Percentiles rank a stretch among this genome's conserved stretches.
Conservation (phyloP, 2,113 vertebrate species). For the Gallinago media region DNA sequence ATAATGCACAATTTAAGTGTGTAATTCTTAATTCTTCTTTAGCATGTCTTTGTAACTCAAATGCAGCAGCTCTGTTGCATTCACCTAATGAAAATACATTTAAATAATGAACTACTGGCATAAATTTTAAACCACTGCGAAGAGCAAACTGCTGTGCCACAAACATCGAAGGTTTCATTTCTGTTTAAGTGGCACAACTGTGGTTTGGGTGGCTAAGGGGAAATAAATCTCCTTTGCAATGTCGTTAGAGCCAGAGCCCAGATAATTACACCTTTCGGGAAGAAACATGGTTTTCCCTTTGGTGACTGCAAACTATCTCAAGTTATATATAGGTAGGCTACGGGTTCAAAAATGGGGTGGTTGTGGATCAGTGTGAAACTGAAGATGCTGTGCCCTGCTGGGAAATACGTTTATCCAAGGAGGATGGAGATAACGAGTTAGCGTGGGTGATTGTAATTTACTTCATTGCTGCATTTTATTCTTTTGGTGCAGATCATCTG, state of each 20-base stretch:
- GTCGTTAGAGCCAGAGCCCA: slow-evolving; percentile 4
- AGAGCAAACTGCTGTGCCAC: background rate
- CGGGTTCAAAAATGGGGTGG: background rate
- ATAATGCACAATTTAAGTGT: slow-evolving; percentile 57
- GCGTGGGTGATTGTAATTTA: background rate
- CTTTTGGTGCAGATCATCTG: background rate
- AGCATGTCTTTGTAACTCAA: background rate
- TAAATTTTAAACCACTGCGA: slow-evolving; percentile 18
- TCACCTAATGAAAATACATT: slow-evolving; percentile 55
- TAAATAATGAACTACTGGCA: slow-evolving; percentile 44
- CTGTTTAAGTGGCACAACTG: background rate
- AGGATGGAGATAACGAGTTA: background rate
- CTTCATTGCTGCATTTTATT: background rate
- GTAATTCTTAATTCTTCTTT: slow-evolving; percentile 47
- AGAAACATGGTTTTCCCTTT: slow-evolving; percentile 18
- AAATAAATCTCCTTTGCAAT: slow-evolving; percentile 12
- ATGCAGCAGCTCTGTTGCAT: background rate
- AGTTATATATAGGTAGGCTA: background rate
- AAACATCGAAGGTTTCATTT: background rate
- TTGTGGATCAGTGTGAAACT: background rate
- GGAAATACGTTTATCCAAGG: background rate
- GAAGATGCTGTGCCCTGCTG: background rate
- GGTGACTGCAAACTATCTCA: background rate
- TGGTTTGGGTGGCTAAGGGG: background rate
- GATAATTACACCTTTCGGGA: slow-evolving; percentile 40